These are phyloP conservation scores for Pollachius pollachius DNA, from an alignment of 2,113 vertebrate genomes.

Conservation along the genomic window DNA sequence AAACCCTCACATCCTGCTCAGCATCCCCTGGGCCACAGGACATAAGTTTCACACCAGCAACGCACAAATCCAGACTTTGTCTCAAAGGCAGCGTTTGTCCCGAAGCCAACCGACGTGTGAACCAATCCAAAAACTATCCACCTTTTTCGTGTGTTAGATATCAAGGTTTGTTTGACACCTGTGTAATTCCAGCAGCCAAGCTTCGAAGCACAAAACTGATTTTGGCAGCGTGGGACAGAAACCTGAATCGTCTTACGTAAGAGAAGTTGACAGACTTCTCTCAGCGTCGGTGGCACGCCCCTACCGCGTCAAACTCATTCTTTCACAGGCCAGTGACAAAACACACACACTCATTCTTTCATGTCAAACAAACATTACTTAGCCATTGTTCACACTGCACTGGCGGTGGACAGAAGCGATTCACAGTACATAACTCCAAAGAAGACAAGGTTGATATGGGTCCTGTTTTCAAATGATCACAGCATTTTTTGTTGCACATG, in stretches of 20 bases:
- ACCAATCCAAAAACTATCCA: not conserved
- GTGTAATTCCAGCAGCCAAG: too few relatives aligned
- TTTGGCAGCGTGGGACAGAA: too few relatives aligned
- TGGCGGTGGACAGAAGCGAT: too few relatives aligned
- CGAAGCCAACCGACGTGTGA: not conserved
- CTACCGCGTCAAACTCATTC: conserved; percentile 22
- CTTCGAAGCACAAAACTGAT: too few relatives aligned
- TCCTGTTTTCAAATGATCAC: too few relatives aligned
- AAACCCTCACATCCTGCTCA: conserved; percentile 20
- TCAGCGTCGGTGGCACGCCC: conserved; percentile 39
- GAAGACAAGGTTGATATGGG: too few relatives aligned
- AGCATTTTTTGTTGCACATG: too few relatives aligned
- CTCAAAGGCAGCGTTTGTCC: not conserved
- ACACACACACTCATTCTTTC: not conserved
- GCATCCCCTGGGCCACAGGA: conserved; percentile 21
- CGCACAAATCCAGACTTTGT: conserved; percentile 14
- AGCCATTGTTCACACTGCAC: not conserved
- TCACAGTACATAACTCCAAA: too few relatives aligned
- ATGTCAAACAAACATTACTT: not conserved
- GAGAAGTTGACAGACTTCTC: not conserved
- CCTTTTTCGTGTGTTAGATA: too few relatives aligned
- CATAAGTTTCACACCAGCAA: conserved; percentile 21
- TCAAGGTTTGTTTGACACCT: too few relatives aligned
- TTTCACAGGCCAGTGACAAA: not conserved
- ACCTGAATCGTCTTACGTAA: too few relatives aligned